Percentiles rank a stretch among this genome's conserved stretches.
Conservation (phyloP, 2,888 invertebrate species). For the Trachelus tabidus region DNA sequence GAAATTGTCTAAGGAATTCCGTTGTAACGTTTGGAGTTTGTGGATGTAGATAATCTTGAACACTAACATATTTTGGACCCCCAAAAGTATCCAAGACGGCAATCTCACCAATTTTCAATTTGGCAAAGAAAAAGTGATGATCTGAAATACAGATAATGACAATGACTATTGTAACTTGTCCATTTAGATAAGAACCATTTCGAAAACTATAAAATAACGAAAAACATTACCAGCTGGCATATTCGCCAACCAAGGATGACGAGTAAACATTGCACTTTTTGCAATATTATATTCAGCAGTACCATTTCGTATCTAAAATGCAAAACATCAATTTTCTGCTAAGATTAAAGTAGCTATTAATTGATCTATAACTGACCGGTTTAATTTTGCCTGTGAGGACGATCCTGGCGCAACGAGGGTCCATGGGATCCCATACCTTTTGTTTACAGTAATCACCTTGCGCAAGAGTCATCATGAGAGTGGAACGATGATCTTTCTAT, state of each 20-base stretch:
- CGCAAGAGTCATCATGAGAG: constrained; percentile 77
- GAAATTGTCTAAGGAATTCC: constrained; percentile 24
- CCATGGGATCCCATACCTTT: constrained; percentile 77
- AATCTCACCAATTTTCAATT: constrained; percentile 79
- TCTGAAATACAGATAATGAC: constrained; percentile 68
- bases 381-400: constrained; percentile 76
- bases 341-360: background rate
- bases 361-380: constrained; percentile 66
- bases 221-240: constrained; percentile 72
- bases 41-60: constrained; percentile 73
- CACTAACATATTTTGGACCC: constrained; percentile 76
- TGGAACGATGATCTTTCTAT: constrained; percentile 74
- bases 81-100: constrained; percentile 85
- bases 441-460: constrained; percentile 75
- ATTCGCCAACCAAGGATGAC: constrained; percentile 77
- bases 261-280: constrained; percentile 73
- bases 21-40: constrained; percentile 27
- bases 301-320: constrained; percentile 69
- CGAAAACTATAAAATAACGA: background rate
- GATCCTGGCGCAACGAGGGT: constrained; percentile 80
- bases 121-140: constrained; percentile 83
- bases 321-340: constrained; percentile 10
- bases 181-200: background rate
- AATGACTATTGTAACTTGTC: background rate
- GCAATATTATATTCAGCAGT: constrained; percentile 72